Evolutionary conservation across 2,113 vertebrate species (phyloP).

Genomic region (Danionella cerebrum): DNA sequence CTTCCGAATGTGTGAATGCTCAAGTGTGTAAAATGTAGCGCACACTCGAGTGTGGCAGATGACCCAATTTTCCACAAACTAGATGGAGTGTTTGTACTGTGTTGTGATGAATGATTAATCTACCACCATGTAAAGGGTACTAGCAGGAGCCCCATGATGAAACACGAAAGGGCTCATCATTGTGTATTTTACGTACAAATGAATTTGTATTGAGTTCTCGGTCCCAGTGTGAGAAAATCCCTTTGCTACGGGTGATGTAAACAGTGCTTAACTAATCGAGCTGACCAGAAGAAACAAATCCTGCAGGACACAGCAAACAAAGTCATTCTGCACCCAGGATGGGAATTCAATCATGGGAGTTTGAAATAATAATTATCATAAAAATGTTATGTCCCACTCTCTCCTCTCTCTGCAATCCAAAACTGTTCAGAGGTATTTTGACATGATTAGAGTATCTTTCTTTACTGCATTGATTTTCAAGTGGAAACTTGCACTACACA

Average conservation of each 20-base stretch:
- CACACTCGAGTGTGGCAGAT: slow-evolving; percentile 51
- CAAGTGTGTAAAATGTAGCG: slow-evolving; percentile 40
- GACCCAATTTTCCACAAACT: slow-evolving; percentile 59
- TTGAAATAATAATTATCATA: not conserved
- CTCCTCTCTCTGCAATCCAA: no score
- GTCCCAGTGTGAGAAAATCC: not conserved
- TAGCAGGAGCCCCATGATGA: slow-evolving; percentile 44
- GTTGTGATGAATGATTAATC: slow-evolving; percentile 63
- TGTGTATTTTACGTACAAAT: slow-evolving; percentile 6
- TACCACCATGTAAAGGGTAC: slow-evolving; percentile 56
- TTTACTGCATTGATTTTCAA: no score
- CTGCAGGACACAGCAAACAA: not conserved
- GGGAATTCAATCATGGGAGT: not conserved
- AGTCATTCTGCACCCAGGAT: not conserved
- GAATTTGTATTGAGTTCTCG: not conserved
- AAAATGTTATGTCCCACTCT: no score
- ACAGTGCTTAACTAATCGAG: not conserved
- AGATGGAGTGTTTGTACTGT: slow-evolving; percentile 57
- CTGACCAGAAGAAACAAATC: not conserved
- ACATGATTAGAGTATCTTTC: no score
- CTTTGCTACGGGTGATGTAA: not conserved
- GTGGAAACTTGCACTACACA: no score
- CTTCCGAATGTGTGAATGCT: slow-evolving; percentile 12
- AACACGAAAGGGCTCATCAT: slow-evolving; percentile 39
- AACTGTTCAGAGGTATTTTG: no score